Percentiles rank a stretch among this genome's conserved stretches.
These are phyloP conservation scores for Acheta domesticus DNA, from an alignment of 2,888 invertebrate genomes.

Conservation along the genomic window DNA sequence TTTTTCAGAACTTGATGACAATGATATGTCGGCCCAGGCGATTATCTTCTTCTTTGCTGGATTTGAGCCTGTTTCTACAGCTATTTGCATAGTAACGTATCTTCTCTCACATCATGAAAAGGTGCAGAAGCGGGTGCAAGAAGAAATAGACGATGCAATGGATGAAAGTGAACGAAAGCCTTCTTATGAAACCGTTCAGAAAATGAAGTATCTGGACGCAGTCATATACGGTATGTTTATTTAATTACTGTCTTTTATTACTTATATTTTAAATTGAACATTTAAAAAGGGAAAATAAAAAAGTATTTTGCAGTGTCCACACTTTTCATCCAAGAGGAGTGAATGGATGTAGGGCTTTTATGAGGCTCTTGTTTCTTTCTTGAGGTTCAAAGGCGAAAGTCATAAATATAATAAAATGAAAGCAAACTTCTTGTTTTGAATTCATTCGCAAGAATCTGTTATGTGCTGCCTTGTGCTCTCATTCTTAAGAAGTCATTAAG, in stretches of 20 bases:
- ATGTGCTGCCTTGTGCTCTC: too few species aligned
- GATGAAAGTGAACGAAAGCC: not conserved
- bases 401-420: too few species aligned
- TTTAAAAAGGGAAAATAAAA: too few species aligned
- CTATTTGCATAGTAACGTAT: not conserved
- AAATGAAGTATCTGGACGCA: not conserved
- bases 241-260: not conserved
- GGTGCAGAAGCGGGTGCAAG: constrained; percentile 11
- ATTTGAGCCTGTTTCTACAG: constrained; percentile 9
- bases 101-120: not conserved
- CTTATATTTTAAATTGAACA: too few species aligned
- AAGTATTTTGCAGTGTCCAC: too few species aligned
- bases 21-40: not conserved
- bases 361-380: too few species aligned
- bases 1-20: not conserved
- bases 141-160: not conserved
- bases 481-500: too few species aligned
- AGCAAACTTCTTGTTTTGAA: too few species aligned
- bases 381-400: too few species aligned
- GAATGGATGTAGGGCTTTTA: too few species aligned
- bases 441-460: too few species aligned
- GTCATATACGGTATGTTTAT: not conserved
- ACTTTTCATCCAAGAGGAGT: too few species aligned
- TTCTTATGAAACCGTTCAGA: not conserved
- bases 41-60: constrained; percentile 20